phyloP scores from a whole-genome alignment of 2,797 vertebrate species.

The Setipinna tenuifilis region DNA sequence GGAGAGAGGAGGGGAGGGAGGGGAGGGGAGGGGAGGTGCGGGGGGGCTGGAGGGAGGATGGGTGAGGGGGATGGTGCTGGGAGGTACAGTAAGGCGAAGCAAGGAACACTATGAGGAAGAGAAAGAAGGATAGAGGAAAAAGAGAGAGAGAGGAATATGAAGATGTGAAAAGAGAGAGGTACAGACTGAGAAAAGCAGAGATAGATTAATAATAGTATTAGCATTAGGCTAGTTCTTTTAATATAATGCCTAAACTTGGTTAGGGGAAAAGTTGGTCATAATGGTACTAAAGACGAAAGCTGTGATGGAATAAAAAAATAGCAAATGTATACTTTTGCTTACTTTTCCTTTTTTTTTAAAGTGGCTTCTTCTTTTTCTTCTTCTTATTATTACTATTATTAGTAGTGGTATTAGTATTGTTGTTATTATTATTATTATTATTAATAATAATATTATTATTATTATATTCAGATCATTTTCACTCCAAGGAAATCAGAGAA shows the following conservation, averaged over 20 bases:
- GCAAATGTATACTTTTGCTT: neutral
- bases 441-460: neutral
- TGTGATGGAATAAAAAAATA: neutral
- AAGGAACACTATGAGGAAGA: constrained; percentile 58
- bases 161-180: constrained; percentile 6
- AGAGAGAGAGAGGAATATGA: neutral
- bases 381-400: neutral
- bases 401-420: neutral
- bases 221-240: neutral
- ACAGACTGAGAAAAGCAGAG: constrained; percentile 25
- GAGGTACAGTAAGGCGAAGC: constrained; percentile 55
- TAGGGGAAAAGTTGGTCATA: neutral
- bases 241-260: neutral
- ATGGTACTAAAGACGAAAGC: neutral
- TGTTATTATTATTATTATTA: constrained; percentile 38
- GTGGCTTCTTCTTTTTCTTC: neutral
- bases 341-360: neutral
- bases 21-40: constrained; percentile 37
- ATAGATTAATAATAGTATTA: neutral
- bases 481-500: neutral
- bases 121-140: constrained; percentile 49
- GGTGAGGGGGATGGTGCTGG: constrained; percentile 62
- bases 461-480: neutral
- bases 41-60: constrained; percentile 60
- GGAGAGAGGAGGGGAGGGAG: constrained; percentile 75